Base-by-base conservation (phyloP, 2,113 vertebrate genomes). In the Chaenocephalus aceratus region DNA sequence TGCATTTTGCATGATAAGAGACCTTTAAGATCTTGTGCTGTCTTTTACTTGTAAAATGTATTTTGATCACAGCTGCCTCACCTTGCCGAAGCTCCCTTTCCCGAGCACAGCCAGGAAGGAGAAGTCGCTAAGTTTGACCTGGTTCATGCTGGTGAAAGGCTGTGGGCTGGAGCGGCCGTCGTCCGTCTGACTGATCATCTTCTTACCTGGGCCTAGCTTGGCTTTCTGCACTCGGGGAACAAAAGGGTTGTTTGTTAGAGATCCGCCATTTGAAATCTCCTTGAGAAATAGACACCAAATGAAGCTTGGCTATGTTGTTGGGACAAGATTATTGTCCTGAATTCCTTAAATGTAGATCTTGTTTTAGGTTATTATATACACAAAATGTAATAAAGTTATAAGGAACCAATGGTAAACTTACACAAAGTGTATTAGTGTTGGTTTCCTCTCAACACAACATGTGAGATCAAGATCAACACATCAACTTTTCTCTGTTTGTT, bases 31-130 rank as follows among this genome's bases (percentile, higher is more conserved):
- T 30, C 13, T 58, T 6, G 0, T n/a, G 15, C 5, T 8, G 4
- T 16, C 26, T 16, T 10, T 41, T 30, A 15, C 0, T 14, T 48
- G 54, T 56, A 8, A 44, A 34, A n/a, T 6, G 13, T 16, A 9
- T 72, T 18, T n/a, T 10, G 10, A 64, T 54, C 18, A n/a, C 45
- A 15, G 26, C 1, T 36, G 6, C 30, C 95, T 73, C 87, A 98
- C 98, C 96, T 99, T 99, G 10, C 98, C 98, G 0, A 99, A 99
- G 83, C 97, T 98, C 16, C 98, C 98, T 83, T 99, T 99, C 23
- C 98, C 98, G 88, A 99, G 95, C 60, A 99, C 97, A 88, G 97
- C 97, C 82, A 99, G 95, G 85, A 99, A 99, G 82, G 91, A 90
- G 93, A 99, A 99, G 90, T 99, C 98, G 1, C 93, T 88, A 69